Percentiles rank a stretch among this genome's conserved stretches.
Conservation (phyloP, 2,113 vertebrate species). For the Bambusicola thoracicus region DNA sequence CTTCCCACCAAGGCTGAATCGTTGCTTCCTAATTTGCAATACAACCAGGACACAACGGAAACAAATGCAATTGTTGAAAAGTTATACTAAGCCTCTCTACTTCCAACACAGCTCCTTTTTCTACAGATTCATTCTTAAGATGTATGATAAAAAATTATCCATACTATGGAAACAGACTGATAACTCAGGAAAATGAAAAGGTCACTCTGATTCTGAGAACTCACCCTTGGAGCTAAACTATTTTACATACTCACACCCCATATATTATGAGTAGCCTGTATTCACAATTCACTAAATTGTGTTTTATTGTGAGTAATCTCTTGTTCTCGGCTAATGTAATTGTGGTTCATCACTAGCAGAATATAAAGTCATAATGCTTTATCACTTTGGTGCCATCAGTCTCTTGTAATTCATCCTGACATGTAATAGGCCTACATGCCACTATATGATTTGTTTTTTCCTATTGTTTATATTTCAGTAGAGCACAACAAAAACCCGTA, state of each 20-base stretch:
- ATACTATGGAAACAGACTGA: neutral
- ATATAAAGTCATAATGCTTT: neutral
- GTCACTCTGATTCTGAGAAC: neutral
- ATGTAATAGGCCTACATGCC: neutral
- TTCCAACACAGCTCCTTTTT: neutral
- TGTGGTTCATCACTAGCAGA: neutral
- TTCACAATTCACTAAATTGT: neutral
- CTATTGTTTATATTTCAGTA: neutral
- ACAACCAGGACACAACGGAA: fast-evolving
- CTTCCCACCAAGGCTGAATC: no score
- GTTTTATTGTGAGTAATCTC: constrained; percentile 38
- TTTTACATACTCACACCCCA: neutral
- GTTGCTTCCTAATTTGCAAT: neutral
- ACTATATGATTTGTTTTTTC: neutral
- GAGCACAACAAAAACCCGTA: neutral
- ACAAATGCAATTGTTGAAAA: fast-evolving
- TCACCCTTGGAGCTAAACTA: neutral
- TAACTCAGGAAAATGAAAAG: constrained; percentile 11
- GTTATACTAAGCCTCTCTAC: no score
- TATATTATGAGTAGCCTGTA: neutral
- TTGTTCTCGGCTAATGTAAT: neutral
- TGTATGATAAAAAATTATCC: neutral
- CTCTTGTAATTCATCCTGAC: neutral
- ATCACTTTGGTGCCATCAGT: neutral
- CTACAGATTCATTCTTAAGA: neutral